A percentile compares a stretch with the other conserved stretches of the same genome.
Evolutionary conservation across 2,888 invertebrate genomes (phyloP).

Genomic region (Coleophora flavipennella): DNA sequence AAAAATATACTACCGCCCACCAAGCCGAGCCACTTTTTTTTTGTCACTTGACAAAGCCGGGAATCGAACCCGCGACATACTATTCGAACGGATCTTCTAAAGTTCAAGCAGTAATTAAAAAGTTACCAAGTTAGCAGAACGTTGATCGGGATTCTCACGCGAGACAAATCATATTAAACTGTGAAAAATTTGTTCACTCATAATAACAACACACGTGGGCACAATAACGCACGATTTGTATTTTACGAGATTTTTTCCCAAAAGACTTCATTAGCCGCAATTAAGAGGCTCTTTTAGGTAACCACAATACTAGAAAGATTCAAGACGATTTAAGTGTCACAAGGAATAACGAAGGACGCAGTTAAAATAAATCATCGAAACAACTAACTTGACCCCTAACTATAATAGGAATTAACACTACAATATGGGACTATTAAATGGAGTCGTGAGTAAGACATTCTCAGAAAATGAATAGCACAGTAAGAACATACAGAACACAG

Average conservation of each 20-base stretch:
- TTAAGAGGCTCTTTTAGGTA: conserved; percentile 2
- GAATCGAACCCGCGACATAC: no score
- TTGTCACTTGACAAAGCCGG: no score
- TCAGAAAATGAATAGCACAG: no score
- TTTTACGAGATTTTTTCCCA: conserved; percentile 8
- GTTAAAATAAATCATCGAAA: no score
- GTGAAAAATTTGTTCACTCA: conserved; percentile 55
- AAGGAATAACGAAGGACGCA: no score
- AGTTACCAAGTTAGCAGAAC: not conserved
- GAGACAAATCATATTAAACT: conserved; percentile 55
- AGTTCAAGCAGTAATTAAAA: not conserved
- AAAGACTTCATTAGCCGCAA: conserved; percentile 3
- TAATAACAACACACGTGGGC: conserved; percentile 5
- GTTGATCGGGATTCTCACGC: conserved; percentile 23
- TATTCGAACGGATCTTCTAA: no score
- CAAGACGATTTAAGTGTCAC: no score
- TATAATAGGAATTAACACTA: no score
- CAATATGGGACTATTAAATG: not conserved
- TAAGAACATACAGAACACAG: not conserved
- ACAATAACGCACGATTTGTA: conserved; percentile 3
- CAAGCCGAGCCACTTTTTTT: no score
- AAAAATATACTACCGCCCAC: no score
- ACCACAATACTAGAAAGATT: no score
- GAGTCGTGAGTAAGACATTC: not conserved
- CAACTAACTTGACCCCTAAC: no score